phyloP scores from a whole-genome alignment of 1,140 invertebrate genomes.

The Caenorhabditis inopinata region DNA sequence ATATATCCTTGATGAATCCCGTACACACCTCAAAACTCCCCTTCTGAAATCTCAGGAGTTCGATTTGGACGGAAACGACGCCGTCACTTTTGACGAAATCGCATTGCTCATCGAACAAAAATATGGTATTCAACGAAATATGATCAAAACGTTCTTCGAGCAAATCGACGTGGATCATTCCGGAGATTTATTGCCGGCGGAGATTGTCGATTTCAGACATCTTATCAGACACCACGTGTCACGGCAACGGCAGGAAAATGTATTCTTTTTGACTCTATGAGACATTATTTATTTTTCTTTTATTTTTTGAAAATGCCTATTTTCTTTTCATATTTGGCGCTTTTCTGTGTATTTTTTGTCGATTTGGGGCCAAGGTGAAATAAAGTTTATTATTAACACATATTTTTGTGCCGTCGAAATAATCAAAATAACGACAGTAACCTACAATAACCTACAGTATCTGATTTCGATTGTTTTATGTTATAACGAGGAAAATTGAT shows the following conservation, averaged over 20 bases:
- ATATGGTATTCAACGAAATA: conserved; percentile 53
- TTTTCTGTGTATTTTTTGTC: too few relatives aligned
- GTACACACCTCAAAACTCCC: not conserved
- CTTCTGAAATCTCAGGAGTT: conserved; percentile 52
- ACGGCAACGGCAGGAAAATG: conserved; percentile 9
- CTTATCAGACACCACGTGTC: conserved; percentile 1
- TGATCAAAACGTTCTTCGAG: conserved; percentile 57
- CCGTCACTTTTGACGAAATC: conserved; percentile 61
- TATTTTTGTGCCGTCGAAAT: too few relatives aligned
- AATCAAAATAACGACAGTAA: too few relatives aligned
- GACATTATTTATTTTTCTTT: not conserved
- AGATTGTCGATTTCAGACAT: conserved; percentile 59
- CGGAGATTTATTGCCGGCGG: conserved; percentile 58
- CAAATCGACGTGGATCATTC: conserved; percentile 61
- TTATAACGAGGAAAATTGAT: too few relatives aligned
- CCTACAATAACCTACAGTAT: too few relatives aligned
- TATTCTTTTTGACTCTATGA: not conserved
- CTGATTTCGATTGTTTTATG: too few relatives aligned
- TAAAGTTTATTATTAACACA: too few relatives aligned
- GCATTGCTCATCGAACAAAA: conserved; percentile 59
- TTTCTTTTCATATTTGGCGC: not conserved
- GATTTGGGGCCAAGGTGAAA: too few relatives aligned
- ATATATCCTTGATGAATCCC: too few relatives aligned
- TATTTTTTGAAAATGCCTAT: not conserved
- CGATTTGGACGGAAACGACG: conserved; percentile 59